phyloP scores from a whole-genome alignment of 2,797 vertebrate genomes.

The Cossypha polioptera region DNA sequence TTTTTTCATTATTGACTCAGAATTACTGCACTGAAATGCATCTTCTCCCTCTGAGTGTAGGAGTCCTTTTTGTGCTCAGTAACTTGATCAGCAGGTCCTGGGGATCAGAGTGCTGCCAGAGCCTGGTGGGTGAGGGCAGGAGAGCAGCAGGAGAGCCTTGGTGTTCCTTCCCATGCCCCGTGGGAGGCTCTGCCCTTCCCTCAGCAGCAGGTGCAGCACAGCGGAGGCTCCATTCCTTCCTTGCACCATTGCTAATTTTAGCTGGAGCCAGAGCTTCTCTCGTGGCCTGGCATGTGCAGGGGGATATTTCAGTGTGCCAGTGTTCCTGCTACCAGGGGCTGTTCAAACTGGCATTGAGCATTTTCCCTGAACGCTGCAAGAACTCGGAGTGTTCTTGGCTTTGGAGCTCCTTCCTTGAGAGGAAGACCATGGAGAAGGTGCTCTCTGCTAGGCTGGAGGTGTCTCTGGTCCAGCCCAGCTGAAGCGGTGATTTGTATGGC shows the following conservation, averaged over 20 bases:
- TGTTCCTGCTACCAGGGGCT: not conserved
- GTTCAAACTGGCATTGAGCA: not conserved
- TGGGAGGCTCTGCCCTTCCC: not conserved
- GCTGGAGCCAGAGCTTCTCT: not conserved
- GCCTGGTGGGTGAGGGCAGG: not conserved
- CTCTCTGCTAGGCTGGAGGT: not conserved
- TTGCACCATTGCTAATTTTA: not conserved
- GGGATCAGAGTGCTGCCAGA: not conserved
- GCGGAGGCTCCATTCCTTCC: not conserved
- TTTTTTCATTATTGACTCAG: accelerated
- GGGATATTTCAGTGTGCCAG: not conserved
- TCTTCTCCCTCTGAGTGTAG: not conserved
- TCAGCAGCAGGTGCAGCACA: slow-evolving; percentile 11
- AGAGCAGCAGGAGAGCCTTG: not conserved
- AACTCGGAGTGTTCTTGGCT: not conserved
- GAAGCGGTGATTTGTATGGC: accelerated
- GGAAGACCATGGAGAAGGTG: not conserved
- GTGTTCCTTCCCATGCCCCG: not conserved
- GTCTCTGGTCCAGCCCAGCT: not conserved
- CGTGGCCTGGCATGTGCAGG: not conserved
- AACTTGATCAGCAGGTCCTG: not conserved
- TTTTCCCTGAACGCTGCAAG: not conserved
- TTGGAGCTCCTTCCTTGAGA: not conserved
- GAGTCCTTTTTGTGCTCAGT: not conserved
- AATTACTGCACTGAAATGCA: not conserved